Base-by-base conservation (phyloP, 2,797 vertebrate genomes). In the Sylvia borin region DNA sequence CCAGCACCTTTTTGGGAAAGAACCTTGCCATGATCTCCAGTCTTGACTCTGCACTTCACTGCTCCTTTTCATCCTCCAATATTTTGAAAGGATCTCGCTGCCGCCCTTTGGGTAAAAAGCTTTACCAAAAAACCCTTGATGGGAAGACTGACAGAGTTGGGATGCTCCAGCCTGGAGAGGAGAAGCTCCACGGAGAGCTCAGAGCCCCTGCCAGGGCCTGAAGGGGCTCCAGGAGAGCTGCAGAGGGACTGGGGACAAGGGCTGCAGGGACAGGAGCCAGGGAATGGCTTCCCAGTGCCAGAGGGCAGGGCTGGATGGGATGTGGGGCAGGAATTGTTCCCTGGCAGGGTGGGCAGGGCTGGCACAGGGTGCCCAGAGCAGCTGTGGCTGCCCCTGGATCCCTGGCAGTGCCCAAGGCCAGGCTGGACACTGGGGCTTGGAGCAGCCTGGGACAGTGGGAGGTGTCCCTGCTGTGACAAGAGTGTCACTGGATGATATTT, bases 201-300 rank as follows among this genome's bases (percentile, higher is more conserved):
- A 58, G 54, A 34, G 77, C 43, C 16, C n/a, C 2, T 57, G 2
- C 0, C 54, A 68, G 36, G 6, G 25, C 34, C 43, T 42, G 2
- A 13, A 50, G 25, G 53, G 9, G 15, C 34, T 48, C 43, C 77
- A 67, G 53, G 31, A 80, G 34, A 80, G 53, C 64, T 68, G 64
- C 2, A 50, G 34, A 50, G 65, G 45, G 45, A 13, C 43, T 80
- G 22, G 29, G 53, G 29, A 22, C 53, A 50, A 24, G 43, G 53
- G 0, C 0, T 4, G 19, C 2, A 68, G 77, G 24, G 65, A 9
- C 77, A 80, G 54, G 2, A 58, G 0, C 0, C 31, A 68, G 77
- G 53, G 31, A 58, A 50, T 50, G 77, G 64, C 31, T 67, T 5
- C 27, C 38, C 38, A 38, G 38, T 9, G 38, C 38, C 38, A 38